Evolutionary conservation across 2,113 vertebrate genomes (phyloP).

Genomic region (Sebastes fasciatus): DNA sequence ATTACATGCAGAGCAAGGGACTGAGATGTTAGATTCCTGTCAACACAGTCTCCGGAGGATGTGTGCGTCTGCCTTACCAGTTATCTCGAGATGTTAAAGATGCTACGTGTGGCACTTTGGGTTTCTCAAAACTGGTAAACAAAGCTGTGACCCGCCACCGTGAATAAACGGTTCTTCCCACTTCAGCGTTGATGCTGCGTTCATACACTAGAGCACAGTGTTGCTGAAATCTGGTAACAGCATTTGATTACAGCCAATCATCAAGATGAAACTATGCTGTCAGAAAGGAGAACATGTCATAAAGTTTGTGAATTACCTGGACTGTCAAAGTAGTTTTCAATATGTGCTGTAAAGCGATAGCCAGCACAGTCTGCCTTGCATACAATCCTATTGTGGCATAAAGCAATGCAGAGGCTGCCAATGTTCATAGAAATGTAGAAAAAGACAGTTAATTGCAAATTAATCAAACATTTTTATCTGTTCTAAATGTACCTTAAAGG

Average conservation of each 20-base stretch:
- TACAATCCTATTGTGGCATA: not conserved
- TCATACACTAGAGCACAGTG: not conserved
- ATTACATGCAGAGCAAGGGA: conserved; percentile 46
- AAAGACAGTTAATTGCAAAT: too few species aligned
- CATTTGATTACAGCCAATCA: conserved; percentile 6
- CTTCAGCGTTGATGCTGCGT: not conserved
- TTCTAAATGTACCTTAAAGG: too few species aligned
- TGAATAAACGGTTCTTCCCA: not conserved
- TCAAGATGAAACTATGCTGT: not conserved
- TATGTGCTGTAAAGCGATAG: not conserved
- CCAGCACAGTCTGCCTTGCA: not conserved
- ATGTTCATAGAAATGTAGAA: not conserved
- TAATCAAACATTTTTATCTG: too few species aligned
- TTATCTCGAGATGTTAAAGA: conserved; percentile 6
- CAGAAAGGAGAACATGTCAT: not conserved
- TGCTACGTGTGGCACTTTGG: not conserved
- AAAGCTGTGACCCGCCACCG: conserved; percentile 18
- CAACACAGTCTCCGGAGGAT: conserved; percentile 23
- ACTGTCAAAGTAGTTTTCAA: not conserved
- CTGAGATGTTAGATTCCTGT: conserved; percentile 43
- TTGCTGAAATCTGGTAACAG: not conserved
- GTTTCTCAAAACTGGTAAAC: conserved; percentile 19
- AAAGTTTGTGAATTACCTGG: not conserved
- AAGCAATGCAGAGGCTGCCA: not conserved
- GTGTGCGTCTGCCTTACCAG: conserved; percentile 2